Conservation (phyloP, 2,797 vertebrate species). For the Coregonus ussuriensis region DNA sequence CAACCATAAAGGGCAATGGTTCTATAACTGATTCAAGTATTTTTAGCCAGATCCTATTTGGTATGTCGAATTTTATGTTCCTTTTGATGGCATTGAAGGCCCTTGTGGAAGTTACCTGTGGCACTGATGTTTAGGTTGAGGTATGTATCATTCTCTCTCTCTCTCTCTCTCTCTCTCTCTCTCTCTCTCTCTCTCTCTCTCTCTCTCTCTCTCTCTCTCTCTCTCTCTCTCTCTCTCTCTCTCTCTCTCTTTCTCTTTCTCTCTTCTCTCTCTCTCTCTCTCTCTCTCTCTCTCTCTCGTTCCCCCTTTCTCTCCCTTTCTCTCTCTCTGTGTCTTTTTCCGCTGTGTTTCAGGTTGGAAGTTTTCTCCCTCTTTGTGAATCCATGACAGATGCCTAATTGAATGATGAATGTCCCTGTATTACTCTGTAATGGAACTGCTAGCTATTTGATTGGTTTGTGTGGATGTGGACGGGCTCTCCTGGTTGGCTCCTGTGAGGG, state of each 20-base stretch:
- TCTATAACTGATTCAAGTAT: no score
- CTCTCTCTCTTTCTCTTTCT: constrained; percentile 28
- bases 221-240: constrained; percentile 58
- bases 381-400: constrained; percentile 98
- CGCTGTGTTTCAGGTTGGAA: constrained; percentile 63
- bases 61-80: no score
- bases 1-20: no score
- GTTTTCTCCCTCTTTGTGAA: constrained; percentile 79
- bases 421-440: constrained; percentile 95
- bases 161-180: no score
- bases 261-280: constrained; percentile 10
- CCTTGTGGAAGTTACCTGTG: no score
- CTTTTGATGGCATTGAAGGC: no score
- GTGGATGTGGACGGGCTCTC: constrained; percentile 64
- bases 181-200: neutral
- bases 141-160: no score
- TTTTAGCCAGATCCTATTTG: no score
- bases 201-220: constrained; percentile 10
- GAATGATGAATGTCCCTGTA: constrained; percentile 99
- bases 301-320: constrained; percentile 64
- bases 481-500: constrained; percentile 70
- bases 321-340: constrained; percentile 22
- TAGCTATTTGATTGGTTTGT: constrained; percentile 86
- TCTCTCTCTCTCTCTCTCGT: constrained; percentile 13
- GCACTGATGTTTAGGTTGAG: no score